Conservation (phyloP, 2,113 vertebrate genomes). For the Mohoua ochrocephala region DNA sequence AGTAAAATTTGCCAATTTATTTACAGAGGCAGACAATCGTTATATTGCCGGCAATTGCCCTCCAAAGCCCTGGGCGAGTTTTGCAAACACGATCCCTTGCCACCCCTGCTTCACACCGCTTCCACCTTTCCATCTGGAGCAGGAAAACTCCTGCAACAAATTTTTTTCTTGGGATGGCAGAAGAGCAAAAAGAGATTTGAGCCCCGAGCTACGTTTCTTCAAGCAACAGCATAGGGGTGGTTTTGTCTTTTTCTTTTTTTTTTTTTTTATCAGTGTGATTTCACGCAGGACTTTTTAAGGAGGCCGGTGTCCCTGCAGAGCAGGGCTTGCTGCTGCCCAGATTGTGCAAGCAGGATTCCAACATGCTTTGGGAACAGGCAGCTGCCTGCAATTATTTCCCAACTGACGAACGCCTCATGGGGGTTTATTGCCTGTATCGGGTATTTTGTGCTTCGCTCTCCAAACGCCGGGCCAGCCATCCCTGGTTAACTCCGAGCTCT, state of each 20-base stretch:
- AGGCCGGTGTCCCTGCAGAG: background rate
- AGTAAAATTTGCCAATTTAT: conserved; percentile 24
- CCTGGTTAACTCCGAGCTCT: background rate
- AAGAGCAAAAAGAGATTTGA: background rate
- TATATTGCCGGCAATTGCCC: background rate
- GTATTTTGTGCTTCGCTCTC: background rate
- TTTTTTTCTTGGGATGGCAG: background rate
- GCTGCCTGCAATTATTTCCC: conserved; percentile 55
- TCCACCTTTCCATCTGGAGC: background rate
- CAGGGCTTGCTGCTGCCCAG: background rate
- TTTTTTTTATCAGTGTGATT: background rate
- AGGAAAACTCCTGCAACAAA: rapidly evolving
- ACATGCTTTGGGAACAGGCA: conserved; percentile 37
- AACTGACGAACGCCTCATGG: background rate
- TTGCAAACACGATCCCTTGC: background rate
- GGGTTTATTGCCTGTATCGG: background rate
- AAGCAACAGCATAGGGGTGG: background rate
- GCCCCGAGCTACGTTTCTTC: background rate
- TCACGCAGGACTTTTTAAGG: background rate
- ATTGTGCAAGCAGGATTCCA: conserved; percentile 49
- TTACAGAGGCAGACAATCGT: conserved; percentile 4
- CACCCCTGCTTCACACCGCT: background rate
- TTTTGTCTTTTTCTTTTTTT: background rate
- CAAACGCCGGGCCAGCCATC: background rate
- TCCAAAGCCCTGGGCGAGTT: background rate